phyloP scores from a whole-genome alignment of 2,797 vertebrate species.

The Oryzias sinensis region DNA sequence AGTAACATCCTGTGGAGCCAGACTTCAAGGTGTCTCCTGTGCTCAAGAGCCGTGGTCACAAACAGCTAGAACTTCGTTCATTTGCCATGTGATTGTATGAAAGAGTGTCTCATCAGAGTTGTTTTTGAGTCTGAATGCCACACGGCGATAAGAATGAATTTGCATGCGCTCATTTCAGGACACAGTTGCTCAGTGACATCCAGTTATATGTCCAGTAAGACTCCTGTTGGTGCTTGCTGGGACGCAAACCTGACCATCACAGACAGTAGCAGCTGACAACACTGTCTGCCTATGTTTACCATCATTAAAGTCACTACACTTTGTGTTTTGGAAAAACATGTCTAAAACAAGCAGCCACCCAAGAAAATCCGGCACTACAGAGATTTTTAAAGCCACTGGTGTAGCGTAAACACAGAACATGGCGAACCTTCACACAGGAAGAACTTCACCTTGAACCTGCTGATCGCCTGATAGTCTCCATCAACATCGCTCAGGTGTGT shows the following conservation, averaged over 20 bases:
- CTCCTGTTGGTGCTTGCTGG: neutral
- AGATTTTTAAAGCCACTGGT: conserved; percentile 69
- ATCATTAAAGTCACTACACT: conserved; percentile 66
- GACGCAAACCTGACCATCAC: conserved; percentile 30
- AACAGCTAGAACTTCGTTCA: neutral
- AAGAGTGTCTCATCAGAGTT: conserved; percentile 12
- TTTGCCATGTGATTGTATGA: conserved; percentile 5
- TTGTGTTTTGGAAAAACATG: conserved; percentile 79
- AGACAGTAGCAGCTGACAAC: conserved; percentile 25
- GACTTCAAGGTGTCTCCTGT: conserved; percentile 61
- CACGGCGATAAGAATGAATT: conserved; percentile 38
- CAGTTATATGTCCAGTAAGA: conserved; percentile 19
- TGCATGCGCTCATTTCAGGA: conserved; percentile 44
- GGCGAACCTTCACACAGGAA: conserved; percentile 71
- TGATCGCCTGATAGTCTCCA: conserved; percentile 50
- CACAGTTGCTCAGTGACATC: conserved; percentile 38
- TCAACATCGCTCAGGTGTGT: conserved; percentile 55
- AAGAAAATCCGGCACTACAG: conserved; percentile 58
- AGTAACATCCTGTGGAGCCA: conserved; percentile 53
- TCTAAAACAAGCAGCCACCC: conserved; percentile 77
- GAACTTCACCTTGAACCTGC: conserved; percentile 61
- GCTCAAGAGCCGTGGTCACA: neutral
- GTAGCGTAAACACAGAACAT: conserved; percentile 75
- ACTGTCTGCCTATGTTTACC: conserved; percentile 45
- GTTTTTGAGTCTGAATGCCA: conserved; percentile 20